phyloP scores from a whole-genome alignment of 1,140 invertebrate genomes.

The Microplitis mediator region DNA sequence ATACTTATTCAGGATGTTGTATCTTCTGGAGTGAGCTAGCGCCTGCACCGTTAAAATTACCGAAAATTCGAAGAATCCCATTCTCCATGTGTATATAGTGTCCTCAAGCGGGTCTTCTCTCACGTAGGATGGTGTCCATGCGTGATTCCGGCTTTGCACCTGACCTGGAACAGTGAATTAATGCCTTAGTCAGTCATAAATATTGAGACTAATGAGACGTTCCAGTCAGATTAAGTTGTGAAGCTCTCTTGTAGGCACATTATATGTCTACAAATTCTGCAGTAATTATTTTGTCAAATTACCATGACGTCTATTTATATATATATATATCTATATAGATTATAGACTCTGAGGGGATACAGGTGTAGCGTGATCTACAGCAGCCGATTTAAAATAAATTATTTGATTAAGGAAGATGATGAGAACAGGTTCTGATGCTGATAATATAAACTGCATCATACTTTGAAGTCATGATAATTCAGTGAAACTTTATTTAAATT shows the following conservation, averaged over 20 bases:
- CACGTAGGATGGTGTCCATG: conserved; percentile 4
- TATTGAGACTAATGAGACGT: conserved; percentile 12
- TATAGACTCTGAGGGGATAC: not conserved
- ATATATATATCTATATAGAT: not conserved
- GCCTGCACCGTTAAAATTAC: conserved; percentile 62
- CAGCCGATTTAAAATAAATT: no score
- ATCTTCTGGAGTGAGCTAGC: conserved; percentile 47
- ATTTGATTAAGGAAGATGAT: no score
- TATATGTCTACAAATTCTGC: not conserved
- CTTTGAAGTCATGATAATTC: no score
- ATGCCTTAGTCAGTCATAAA: conserved; percentile 19
- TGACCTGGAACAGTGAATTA: conserved; percentile 22
- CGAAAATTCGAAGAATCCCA: conserved; percentile 59
- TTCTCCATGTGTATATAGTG: conserved; percentile 13
- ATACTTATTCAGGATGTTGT: conserved; percentile 52
- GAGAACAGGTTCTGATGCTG: no score
- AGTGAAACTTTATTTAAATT: no score
- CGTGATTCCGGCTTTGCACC: conserved; percentile 20
- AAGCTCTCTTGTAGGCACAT: not conserved
- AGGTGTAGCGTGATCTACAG: no score
- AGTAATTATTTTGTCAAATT: conserved; percentile 11
- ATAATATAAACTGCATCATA: no score
- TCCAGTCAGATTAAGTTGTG: conserved; percentile 5
- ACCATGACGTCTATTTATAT: not conserved
- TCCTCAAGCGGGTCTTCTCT: not conserved